phyloP scores from a whole-genome alignment of 2,113 vertebrate genomes.

The Poecilia latipinna region DNA sequence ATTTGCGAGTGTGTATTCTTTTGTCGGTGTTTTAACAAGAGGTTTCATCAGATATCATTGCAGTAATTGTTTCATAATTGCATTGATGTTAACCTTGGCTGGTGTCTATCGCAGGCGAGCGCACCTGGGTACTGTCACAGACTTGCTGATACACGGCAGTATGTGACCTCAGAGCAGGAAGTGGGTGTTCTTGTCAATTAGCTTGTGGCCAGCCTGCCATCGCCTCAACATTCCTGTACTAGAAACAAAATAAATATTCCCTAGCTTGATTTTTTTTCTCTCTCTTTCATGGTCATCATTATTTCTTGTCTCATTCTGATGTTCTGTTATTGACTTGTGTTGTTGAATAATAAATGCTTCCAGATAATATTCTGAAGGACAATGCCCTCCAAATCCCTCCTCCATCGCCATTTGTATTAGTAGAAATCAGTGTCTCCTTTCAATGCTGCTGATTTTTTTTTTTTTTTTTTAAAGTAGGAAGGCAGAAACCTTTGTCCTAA shows the following conservation, averaged over 20 bases:
- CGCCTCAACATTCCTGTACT: constrained; percentile 48
- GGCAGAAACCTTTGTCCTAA: constrained; percentile 41
- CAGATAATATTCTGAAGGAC: constrained; percentile 73
- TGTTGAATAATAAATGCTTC: constrained; percentile 74
- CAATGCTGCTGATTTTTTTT: constrained; percentile 58
- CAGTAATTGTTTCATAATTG: constrained; percentile 76
- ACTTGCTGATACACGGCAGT: constrained; percentile 42
- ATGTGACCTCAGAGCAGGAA: constrained; percentile 57
- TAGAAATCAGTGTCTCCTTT: constrained; percentile 70
- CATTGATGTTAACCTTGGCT: constrained; percentile 65
- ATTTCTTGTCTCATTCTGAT: constrained; percentile 15
- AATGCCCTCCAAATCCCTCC: constrained; percentile 48
- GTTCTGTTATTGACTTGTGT: constrained; percentile 45
- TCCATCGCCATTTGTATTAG: constrained; percentile 50
- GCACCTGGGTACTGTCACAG: constrained; percentile 53
- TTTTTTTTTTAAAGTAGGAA: constrained; percentile 28
- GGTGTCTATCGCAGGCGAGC: constrained; percentile 56
- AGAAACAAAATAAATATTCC: constrained; percentile 8
- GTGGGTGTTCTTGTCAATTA: constrained; percentile 56
- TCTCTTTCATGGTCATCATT: constrained; percentile 28
- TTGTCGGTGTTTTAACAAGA: constrained; percentile 60
- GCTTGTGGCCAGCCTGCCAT: constrained; percentile 48
- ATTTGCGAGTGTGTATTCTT: constrained; percentile 50
- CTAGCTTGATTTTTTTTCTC: constrained; percentile 7
- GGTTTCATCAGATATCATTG: constrained; percentile 73